phyloP scores from a whole-genome alignment of 1,140 invertebrate genomes.

The Eueides isabella region DNA sequence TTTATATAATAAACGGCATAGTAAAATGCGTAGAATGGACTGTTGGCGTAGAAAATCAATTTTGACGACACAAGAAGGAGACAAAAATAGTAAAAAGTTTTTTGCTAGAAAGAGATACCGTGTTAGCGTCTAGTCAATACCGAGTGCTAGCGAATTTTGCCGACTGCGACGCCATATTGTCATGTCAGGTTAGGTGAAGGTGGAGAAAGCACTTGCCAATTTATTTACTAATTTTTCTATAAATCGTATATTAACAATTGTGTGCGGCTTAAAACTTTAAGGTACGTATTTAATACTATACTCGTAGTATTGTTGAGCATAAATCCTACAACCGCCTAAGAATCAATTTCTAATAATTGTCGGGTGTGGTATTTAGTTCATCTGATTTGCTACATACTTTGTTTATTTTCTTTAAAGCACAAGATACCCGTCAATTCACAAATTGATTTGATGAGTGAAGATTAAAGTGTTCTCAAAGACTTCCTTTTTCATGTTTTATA shows the following conservation, averaged over 20 bases:
- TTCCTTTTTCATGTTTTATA: slow-evolving; percentile 23
- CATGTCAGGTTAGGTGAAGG: slow-evolving; percentile 70
- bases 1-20: neutral
- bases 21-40: neutral
- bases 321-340: slow-evolving; percentile 1
- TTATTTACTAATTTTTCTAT: slow-evolving; percentile 48
- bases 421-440: slow-evolving; percentile 50
- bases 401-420: slow-evolving; percentile 72
- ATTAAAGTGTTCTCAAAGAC: slow-evolving; percentile 14
- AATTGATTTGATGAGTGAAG: slow-evolving; percentile 42
- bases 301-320: neutral
- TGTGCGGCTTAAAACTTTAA: slow-evolving; percentile 50
- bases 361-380: slow-evolving; percentile 79
- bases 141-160: slow-evolving; percentile 50
- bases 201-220: slow-evolving; percentile 56
- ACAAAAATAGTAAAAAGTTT: neutral
- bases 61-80: neutral
- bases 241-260: slow-evolving; percentile 43
- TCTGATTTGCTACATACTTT: slow-evolving; percentile 54
- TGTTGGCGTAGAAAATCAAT: neutral
- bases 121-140: slow-evolving; percentile 40
- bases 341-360: slow-evolving; percentile 50
- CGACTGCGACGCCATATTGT: slow-evolving; percentile 75
- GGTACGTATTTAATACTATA: slow-evolving; percentile 46
- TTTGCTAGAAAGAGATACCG: slow-evolving; percentile 40